Evolutionary conservation across 2,888 invertebrate species (phyloP), one percentile per base, ranked within the genome.

Genomic region (Lasius platythorax): DNA sequence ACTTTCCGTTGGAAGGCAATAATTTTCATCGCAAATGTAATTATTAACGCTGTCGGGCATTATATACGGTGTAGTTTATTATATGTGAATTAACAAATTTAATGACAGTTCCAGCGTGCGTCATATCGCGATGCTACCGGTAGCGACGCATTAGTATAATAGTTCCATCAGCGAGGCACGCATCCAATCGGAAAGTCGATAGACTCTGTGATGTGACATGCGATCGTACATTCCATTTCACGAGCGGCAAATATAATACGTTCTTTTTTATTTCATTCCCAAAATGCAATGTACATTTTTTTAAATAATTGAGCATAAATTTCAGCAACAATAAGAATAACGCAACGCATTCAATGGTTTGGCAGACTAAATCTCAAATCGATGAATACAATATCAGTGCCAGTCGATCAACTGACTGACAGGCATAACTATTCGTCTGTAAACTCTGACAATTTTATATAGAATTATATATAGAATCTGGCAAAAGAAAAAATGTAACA

Each of bases 21-120:
- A 81, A 81, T 81, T 81, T 81, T 73, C 79, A 81, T 81, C 79
- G 75, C 61, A 46, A 81, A 81, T 81, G 79, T 81, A 81, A 81
- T 81, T 81, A 81, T 81, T 81, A 79, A 81, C 61, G 79, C 79
- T 61, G 79, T 43, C 75, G 79, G 30, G 37, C 37, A 61, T 81
- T 81, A 74, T 74, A 81, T 74, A 81, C 46, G 37, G 61, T 18
- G 61, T 61, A 74, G 79, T 81, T 81, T 61, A 74, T 81, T 81
- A 81, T 50, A 74, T 74, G 30, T 61, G 61, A 81, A 81, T 81
- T 81, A 81, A 81, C 61, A 81, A 81, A 81, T 81, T 74, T 81
- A 81, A 81, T 73, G 79, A 81, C 79, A 81, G 79, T 46, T 61
- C 23, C 46, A 74, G 75, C 61, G 61, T 74, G 79, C 75, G 28